Base-by-base conservation (phyloP, 2,113 vertebrate genomes). In the Seriola quinqueradiata region DNA sequence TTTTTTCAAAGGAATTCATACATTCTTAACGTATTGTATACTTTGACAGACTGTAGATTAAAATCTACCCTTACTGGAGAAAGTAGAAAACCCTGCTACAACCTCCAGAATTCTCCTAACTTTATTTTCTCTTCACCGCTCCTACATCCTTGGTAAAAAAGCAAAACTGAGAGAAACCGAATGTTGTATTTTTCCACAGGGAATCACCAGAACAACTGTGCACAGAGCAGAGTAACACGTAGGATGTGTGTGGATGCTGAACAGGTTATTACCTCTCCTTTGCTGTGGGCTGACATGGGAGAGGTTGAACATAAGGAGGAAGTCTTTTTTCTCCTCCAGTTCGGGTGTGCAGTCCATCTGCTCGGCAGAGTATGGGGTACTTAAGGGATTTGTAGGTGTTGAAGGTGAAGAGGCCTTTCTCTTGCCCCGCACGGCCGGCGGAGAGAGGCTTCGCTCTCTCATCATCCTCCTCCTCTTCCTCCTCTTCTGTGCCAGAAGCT, bases 271-370 rank as follows among this genome's bases (percentile, higher is more conserved):
- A 99, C 98, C 98, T 97, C 94, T 97, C 87, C 97, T 96, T 94
- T 97, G 96, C 91, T 98, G 96, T 0, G 95, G 93, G 44, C 96
- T 97, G 91, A 99, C 95, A 84, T 99, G 98, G 0, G 96, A 95
- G 66, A 99, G 96, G 94, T 96, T 96, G 93, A 99, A 97, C 93
- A 96, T 96, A 75, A 96, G 97, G 87, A 99, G 96, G 93, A 99
- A 99, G 87, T 95, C 95, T 40, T 97, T 99, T 90, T 99, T 99
- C 93, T 98, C 97, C 85, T 97, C 96, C 16, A 99, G 96, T 91
- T 97, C 95, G 23, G 97, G 97, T 81, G 95, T 95, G 90, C 93
- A 95, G 96, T 99, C 97, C 97, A 99, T 98, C 80, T 99, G 96
- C 5, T 98, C 97, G 0, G 98, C 96, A 68, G 97, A 98, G 88